Base-by-base conservation (phyloP, 2,113 vertebrate species). In the Peromyscus leucopus region DNA sequence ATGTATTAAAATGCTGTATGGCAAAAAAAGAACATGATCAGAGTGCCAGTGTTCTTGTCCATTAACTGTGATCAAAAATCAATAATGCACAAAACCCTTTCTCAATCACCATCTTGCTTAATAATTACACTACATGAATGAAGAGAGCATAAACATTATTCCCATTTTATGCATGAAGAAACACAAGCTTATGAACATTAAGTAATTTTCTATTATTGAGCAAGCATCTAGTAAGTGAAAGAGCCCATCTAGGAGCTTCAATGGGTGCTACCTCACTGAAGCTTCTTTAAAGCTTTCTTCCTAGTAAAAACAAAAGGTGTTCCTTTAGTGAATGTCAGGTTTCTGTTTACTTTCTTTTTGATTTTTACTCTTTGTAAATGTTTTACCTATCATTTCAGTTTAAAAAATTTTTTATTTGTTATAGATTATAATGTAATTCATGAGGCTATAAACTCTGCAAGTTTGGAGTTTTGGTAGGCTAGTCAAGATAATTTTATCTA, bases 401-500 rank as follows among this genome's bases (percentile, higher is more conserved):
- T 75, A n/a, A 94, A 94, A 11, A 72, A 72, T 94, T 80, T 84
- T 9, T 0, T 57, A 71, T 88, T 92, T 89, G 7, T 75, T 84
- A 61, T 24, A 36, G 48, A 74, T 55, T 36, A 51, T 26, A 82
- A 28, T 19, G 36, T 51, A 46, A 89, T 76, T 90, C 76, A 5
- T 61, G 26, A 61, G 19, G 39, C 28, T 76, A 7, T 61, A 61
- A 61, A 76, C 26, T 61, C 55, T 89, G 57, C 17, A 33, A 31
- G 11, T 46, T 88, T 16, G 26, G 39, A 72, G 65, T n/a, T 63
- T 93, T 92, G 63, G 21, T 79, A 80, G 36, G 59, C 19, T 33
- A 69, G 46, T 63, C 69, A 69, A 90, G 94, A 96, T 78, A 84
- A 89, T 84, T 96, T 76, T 67, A 22, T 87, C 21, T 9, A 78